phyloP scores from a whole-genome alignment of 1,140 invertebrate species.

The Orchesella cincta region DNA sequence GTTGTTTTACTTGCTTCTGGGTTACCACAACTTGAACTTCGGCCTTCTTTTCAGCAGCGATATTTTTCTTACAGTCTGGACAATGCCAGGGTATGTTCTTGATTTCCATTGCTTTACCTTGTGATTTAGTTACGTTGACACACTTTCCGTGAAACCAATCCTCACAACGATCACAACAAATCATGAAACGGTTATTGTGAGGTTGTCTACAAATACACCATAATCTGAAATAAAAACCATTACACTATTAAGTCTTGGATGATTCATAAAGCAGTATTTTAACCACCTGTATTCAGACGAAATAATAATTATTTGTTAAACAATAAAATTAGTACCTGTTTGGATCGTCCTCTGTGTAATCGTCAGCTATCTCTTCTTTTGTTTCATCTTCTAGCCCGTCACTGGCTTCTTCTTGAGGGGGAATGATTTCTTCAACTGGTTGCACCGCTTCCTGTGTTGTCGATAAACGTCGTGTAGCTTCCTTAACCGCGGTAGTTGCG shows the following conservation, averaged over 20 bases:
- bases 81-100: constrained; percentile 88
- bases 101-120: constrained; percentile 86
- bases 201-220: constrained; percentile 96
- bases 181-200: constrained; percentile 96
- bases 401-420: constrained; percentile 41
- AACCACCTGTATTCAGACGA: neutral
- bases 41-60: constrained; percentile 55
- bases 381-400: constrained; percentile 40
- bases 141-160: constrained; percentile 98
- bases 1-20: neutral
- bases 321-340: too few species aligned
- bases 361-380: constrained; percentile 60
- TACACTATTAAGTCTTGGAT: neutral
- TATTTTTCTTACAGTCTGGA: constrained; percentile 75
- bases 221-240: constrained; percentile 61
- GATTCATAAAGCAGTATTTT: neutral
- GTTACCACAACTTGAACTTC: neutral
- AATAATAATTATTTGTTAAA: constrained; percentile 28
- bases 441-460: constrained; percentile 54
- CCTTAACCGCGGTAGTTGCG: constrained; percentile 50
- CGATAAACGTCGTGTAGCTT: constrained; percentile 50
- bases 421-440: constrained; percentile 56
- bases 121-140: constrained; percentile 87
- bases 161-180: constrained; percentile 92
- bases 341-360: constrained; percentile 87